A percentile compares a stretch with the other conserved stretches of the same genome.
Evolutionary conservation across 37 sponge, comb jelly and placozoan species (phyloP).

Genomic region (Geodia barretti): DNA sequence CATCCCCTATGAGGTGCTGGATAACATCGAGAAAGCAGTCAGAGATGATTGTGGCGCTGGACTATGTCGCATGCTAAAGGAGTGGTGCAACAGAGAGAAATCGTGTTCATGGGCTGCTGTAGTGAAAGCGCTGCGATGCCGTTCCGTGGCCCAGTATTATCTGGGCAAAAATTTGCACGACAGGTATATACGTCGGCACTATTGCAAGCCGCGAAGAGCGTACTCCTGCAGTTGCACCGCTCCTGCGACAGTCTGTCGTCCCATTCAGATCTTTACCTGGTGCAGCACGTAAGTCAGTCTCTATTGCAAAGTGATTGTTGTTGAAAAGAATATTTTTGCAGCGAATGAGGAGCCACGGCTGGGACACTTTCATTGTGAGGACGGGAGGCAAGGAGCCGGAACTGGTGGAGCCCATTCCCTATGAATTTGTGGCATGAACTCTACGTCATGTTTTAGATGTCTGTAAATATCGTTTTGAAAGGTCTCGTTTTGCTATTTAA

Average conservation of each 20-base stretch:
- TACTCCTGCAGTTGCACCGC: no score
- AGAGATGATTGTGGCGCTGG: background rate
- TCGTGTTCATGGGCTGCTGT: background rate
- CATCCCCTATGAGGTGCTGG: background rate
- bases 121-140: background rate
- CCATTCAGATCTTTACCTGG: background rate
- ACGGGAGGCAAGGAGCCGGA: constrained; percentile 69
- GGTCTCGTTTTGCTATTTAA: no score
- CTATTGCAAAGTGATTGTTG: no score
- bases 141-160: background rate
- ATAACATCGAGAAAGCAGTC: background rate
- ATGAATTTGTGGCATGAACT: constrained; percentile 91
- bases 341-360: no score
- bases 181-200: background rate
- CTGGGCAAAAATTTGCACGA: background rate
- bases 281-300: background rate
- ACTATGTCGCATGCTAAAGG: background rate
- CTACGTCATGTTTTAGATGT: background rate
- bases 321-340: no score
- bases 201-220: no score
- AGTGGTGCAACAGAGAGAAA: background rate
- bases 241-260: background rate
- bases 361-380: constrained; percentile 46
- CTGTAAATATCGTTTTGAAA: background rate
- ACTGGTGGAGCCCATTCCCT: constrained; percentile 88